Evolutionary conservation across 2,113 vertebrate species (phyloP), one percentile per base, ranked within the genome.

Genomic region (Sturnus vulgaris): DNA sequence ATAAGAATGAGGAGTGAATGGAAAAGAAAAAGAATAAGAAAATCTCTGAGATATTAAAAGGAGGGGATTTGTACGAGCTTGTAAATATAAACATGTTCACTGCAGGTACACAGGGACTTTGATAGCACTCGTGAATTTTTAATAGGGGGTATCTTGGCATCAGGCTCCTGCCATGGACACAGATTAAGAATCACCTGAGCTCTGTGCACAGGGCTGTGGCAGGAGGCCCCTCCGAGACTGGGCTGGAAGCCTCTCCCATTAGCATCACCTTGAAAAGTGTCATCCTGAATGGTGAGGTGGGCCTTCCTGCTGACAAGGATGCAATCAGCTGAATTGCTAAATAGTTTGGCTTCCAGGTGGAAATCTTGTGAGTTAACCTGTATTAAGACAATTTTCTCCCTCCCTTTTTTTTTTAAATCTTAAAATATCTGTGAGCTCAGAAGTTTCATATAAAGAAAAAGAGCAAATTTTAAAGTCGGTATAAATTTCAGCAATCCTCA

Each of bases 311-410:
- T 93, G 95, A 64, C 84, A 89, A 82, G 57, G 56, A 28, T 71
- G 78, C 65, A 75, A 49, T 75, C 83, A 96, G 68, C 72, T 81
- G 83, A 91, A 91, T 90, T 55, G 79, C 87, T 89, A 87, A 91
- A 84, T 28, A 92, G 81, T 82, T 68, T 5, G 24, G 24, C 49
- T 89, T 82, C 65, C 39, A 3, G 2, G 17, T 71, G 84, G 50
- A 94, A 92, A 84, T 16, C 33, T 33, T 78, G 31, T 35, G 46
- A 75, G 11, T 59, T 78, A 47, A 64, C 20, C 23, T 75, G 8
- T 50, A 63, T 70, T 50, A 66, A 39, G 56, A 46, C 8, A 73
- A 47, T 66, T 81, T 77, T 57, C 46, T 49, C 12, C 42, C 16
- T 31, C 11, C 1, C 1, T 28, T 28, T 16, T 1, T 12, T 11